Evolutionary conservation across 2,797 vertebrate genomes (phyloP).

Genomic region (Gymnodraco acuticeps): DNA sequence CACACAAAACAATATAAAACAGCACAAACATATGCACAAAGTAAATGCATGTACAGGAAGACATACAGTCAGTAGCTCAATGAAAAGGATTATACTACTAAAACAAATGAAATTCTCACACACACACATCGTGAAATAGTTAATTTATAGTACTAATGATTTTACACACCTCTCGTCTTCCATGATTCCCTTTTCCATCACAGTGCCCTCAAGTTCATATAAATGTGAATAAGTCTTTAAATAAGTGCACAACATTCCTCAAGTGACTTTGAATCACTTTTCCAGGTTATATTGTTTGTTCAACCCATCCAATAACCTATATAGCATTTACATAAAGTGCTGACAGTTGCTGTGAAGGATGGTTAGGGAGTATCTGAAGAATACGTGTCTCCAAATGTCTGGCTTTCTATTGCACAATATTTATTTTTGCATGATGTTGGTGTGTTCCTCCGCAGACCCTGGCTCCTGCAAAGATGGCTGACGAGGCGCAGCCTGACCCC

Average conservation of each 20-base stretch:
- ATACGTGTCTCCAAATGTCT: slow-evolving; percentile 7
- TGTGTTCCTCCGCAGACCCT: slow-evolving; percentile 62
- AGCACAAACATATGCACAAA: slow-evolving; percentile 14
- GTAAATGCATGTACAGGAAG: neutral
- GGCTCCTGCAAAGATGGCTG: slow-evolving; percentile 78
- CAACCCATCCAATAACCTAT: neutral
- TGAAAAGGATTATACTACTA: neutral
- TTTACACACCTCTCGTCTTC: no score
- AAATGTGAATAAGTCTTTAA: neutral
- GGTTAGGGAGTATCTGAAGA: neutral
- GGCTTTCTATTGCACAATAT: neutral
- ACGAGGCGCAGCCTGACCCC: slow-evolving; percentile 62
- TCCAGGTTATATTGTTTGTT: neutral
- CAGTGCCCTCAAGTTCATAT: neutral
- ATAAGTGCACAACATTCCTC: neutral
- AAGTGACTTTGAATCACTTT: neutral
- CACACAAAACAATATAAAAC: slow-evolving; percentile 7
- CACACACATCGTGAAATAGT: neutral
- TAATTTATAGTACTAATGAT: no score
- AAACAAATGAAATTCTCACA: no score
- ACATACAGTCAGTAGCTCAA: neutral
- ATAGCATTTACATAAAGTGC: neutral
- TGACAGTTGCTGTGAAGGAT: slow-evolving; percentile 5
- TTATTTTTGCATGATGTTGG: neutral
- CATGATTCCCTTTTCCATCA: neutral